Evolutionary conservation across 2,113 vertebrate species (phyloP).

Genomic region (Ornithorhynchus anatinus): DNA sequence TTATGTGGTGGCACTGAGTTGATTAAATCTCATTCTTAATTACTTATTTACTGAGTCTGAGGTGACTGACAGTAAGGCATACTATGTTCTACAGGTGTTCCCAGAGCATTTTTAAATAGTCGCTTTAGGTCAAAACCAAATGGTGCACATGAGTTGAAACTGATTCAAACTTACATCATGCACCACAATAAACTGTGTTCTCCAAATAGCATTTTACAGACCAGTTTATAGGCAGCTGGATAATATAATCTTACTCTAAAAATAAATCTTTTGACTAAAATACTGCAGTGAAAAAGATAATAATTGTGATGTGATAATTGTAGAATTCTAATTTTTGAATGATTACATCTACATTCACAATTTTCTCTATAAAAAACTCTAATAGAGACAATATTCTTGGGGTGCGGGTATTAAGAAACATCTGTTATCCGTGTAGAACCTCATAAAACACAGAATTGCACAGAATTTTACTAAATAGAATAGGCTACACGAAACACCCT

Average conservation of each 20-base stretch:
- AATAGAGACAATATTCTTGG: conserved; percentile 4
- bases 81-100: neutral
- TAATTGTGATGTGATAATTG: conserved; percentile 18
- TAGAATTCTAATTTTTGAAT: neutral
- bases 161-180: neutral
- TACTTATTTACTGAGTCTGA: neutral
- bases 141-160: neutral
- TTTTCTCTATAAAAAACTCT: neutral
- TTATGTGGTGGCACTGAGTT: neutral
- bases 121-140: neutral
- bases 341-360: conserved; percentile 23
- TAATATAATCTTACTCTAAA: neutral
- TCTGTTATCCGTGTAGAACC: conserved; percentile 24
- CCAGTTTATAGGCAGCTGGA: conserved; percentile 7
- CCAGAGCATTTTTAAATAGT: neutral
- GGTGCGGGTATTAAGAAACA: conserved; percentile 23
- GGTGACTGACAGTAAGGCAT: too few relatives aligned
- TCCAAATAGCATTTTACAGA: neutral
- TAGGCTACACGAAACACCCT: conserved; percentile 19
- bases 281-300: conserved; percentile 17
- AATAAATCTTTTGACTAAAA: conserved; percentile 13
- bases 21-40: neutral
- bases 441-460: conserved; percentile 30
- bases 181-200: neutral
- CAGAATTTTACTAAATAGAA: conserved; percentile 24